A percentile compares a stretch with the other conserved stretches of the same genome.
These are phyloP conservation scores for fruit fly (Drosophila melanogaster) DNA, from an alignment of 1,140 invertebrate genomes.

Conservation along the genomic window DNA sequence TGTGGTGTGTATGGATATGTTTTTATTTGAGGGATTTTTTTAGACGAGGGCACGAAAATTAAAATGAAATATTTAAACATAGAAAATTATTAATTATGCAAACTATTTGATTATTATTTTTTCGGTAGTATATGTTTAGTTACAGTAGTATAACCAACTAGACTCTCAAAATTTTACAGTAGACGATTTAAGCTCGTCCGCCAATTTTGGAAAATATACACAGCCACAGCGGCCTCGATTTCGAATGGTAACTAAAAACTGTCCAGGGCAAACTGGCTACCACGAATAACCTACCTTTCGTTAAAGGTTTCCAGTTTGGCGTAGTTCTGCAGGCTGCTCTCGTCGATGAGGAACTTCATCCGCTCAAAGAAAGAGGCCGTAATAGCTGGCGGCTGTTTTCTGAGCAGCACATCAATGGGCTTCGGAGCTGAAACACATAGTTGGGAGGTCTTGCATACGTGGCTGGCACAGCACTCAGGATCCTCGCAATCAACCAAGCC, in stretches of 20 bases:
- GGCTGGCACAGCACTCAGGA: constrained; percentile 96
- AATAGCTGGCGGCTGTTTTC: constrained; percentile 97
- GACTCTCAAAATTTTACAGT: constrained; percentile 43
- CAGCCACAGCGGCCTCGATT: constrained; percentile 30
- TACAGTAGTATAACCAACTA: constrained; percentile 57
- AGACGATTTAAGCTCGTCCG: constrained; percentile 49
- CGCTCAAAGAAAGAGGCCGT: constrained; percentile 99
- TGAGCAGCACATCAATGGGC: constrained; percentile 95
- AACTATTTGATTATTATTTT: constrained; percentile 75
- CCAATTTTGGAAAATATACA: constrained; percentile 67
- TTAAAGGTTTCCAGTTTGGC: constrained; percentile 97
- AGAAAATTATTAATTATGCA: constrained; percentile 80
- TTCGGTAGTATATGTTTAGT: constrained; percentile 40
- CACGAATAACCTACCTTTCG: constrained; percentile 92
- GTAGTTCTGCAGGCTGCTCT: constrained; percentile 98
- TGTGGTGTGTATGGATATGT: constrained; percentile 49
- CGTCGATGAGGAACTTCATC: constrained; percentile 99
- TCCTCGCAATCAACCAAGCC: constrained; percentile 98
- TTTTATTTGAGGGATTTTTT: constrained; percentile 66
- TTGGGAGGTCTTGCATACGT: constrained; percentile 92
- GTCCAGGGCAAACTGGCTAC: constrained; percentile 60
- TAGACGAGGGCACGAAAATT: constrained; percentile 82
- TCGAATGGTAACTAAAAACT: constrained; percentile 29
- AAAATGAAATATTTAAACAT: constrained; percentile 79
- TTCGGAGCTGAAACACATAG: constrained; percentile 96